Evolutionary conservation across 1,140 invertebrate species (phyloP).

Genomic region (Dolichoris vasculosae): DNA sequence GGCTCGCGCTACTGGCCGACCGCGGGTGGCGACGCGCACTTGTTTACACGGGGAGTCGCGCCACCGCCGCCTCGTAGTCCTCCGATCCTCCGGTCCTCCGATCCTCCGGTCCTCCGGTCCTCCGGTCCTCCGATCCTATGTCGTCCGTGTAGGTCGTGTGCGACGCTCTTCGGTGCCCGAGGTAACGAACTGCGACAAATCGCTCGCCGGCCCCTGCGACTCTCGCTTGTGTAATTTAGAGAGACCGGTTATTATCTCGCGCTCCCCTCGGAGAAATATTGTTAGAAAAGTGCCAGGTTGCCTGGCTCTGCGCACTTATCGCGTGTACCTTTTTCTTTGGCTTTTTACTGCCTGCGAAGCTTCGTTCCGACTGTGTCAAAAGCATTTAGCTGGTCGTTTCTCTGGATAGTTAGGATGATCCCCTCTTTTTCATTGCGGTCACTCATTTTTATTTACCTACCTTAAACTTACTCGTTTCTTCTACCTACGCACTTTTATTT

Average conservation of each 20-base stretch:
- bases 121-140: too few species aligned
- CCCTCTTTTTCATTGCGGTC: constrained; percentile 4
- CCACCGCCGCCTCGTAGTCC: too few species aligned
- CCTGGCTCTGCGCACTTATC: not conserved
- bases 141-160: too few species aligned
- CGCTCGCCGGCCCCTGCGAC: not conserved
- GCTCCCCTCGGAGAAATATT: constrained; percentile 19
- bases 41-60: too few species aligned
- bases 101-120: too few species aligned
- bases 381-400: constrained; percentile 19
- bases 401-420: not conserved
- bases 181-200: constrained; percentile 48
- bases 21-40: too few species aligned
- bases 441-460: not conserved
- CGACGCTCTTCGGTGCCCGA: not conserved
- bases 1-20: constrained; percentile 25
- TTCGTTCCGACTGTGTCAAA: constrained; percentile 27
- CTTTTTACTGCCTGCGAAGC: not conserved
- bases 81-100: too few species aligned
- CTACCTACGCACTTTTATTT: not conserved
- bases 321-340: not conserved
- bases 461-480: not conserved
- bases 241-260: constrained; percentile 9
- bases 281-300: constrained; percentile 8
- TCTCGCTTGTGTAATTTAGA: constrained; percentile 4